Percentiles rank a stretch among this genome's conserved stretches.
Conservation (phyloP, 2,113 vertebrate genomes). For the Strix aluco region DNA sequence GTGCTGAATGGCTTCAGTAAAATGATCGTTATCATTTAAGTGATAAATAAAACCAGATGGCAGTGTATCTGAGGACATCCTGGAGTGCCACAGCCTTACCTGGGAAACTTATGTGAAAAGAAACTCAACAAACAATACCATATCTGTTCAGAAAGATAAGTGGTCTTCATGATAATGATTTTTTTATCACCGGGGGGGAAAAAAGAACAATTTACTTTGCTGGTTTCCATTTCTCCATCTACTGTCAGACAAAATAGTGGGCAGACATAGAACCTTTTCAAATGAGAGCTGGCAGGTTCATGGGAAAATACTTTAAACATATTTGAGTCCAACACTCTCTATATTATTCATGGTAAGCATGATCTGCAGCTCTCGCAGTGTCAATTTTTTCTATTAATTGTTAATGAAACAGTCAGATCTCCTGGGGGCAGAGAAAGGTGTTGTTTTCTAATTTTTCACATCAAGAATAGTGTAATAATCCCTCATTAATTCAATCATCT, state of each 20-base stretch:
- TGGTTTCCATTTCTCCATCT: slow-evolving; percentile 31
- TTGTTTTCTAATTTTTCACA: slow-evolving; percentile 68
- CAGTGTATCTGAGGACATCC: neutral
- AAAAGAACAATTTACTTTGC: slow-evolving; percentile 44
- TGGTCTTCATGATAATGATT: slow-evolving; percentile 12
- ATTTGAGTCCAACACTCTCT: slow-evolving; percentile 12
- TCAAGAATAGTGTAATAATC: slow-evolving; percentile 52
- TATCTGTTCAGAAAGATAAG: slow-evolving; percentile 24
- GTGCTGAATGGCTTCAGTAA: neutral
- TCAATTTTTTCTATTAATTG: slow-evolving; percentile 64
- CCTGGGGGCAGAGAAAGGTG: slow-evolving; percentile 26
- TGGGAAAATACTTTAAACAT: slow-evolving; percentile 57
- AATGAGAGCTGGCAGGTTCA: slow-evolving; percentile 58
- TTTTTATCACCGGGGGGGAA: neutral
- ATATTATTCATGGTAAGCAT: slow-evolving; percentile 37
- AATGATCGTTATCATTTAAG: neutral
- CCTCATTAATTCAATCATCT: slow-evolving; percentile 65
- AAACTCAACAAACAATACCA: neutral
- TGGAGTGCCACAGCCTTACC: neutral
- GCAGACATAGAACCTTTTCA: slow-evolving; percentile 26
- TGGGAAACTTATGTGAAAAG: neutral
- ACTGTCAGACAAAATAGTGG: slow-evolving; percentile 31
- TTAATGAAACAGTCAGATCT: slow-evolving; percentile 61
- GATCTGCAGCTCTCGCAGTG: slow-evolving; percentile 36
- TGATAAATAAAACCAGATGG: neutral